These are phyloP conservation scores for Euproctis similis DNA, from an alignment of 2,888 invertebrate species.

Conservation along the genomic window DNA sequence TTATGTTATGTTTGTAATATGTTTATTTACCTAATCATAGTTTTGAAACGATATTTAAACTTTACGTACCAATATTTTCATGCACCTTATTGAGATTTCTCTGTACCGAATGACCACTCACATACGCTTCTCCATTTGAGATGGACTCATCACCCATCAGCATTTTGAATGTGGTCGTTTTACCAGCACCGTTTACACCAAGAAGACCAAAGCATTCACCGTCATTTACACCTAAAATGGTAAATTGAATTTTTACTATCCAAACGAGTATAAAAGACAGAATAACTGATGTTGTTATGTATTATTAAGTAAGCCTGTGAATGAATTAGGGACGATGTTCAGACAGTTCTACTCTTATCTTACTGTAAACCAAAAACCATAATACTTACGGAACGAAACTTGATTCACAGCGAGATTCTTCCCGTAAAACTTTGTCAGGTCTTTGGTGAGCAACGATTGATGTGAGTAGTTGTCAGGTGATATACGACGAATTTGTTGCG, in stretches of 20 bases:
- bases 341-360: too few relatives aligned
- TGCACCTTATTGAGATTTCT: conserved; percentile 75
- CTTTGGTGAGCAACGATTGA: conserved; percentile 77
- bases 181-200: conserved; percentile 91
- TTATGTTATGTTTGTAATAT: too few relatives aligned
- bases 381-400: conserved; percentile 75
- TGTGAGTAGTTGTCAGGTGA: conserved; percentile 30
- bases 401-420: conserved; percentile 86
- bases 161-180: conserved; percentile 93
- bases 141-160: conserved; percentile 87
- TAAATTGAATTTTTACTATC: neutral
- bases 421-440: conserved; percentile 85
- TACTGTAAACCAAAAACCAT: too few relatives aligned
- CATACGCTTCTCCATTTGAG: conserved; percentile 81
- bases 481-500: conserved; percentile 54
- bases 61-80: conserved; percentile 71
- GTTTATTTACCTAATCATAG: too few relatives aligned
- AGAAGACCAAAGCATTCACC: conserved; percentile 88
- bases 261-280: too few relatives aligned
- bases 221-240: conserved; percentile 73
- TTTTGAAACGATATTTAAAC: neutral
- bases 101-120: conserved; percentile 74
- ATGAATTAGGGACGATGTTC: too few relatives aligned
- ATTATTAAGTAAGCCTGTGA: too few relatives aligned
- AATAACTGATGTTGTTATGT: too few relatives aligned